Evolutionary conservation across 2,797 vertebrate genomes (phyloP).

Genomic region (Neomorphus geoffroyi): DNA sequence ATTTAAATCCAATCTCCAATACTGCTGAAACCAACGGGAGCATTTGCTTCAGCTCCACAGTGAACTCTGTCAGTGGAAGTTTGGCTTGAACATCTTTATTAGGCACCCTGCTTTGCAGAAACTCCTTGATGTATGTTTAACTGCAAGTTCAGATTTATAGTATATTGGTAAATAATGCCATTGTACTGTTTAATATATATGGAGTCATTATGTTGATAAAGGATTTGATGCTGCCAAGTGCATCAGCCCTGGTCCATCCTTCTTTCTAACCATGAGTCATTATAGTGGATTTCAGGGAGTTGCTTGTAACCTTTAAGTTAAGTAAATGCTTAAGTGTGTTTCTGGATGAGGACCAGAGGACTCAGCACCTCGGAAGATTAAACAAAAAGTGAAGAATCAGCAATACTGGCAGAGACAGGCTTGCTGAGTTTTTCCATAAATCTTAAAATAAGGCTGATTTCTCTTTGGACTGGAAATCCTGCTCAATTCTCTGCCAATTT

Average conservation of each 20-base stretch:
- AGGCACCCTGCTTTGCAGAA: background rate
- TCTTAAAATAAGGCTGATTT: background rate
- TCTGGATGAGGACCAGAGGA: slow-evolving; percentile 2
- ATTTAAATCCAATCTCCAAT: background rate
- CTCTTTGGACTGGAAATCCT: background rate
- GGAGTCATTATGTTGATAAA: background rate
- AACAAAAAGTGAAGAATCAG: background rate
- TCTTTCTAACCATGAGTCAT: background rate
- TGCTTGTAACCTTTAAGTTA: background rate
- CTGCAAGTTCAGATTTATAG: background rate
- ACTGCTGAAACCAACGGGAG: background rate
- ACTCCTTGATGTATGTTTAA: background rate
- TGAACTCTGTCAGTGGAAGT: background rate
- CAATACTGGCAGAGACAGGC: background rate
- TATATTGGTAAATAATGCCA: background rate
- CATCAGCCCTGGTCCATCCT: background rate
- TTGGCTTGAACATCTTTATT: background rate
- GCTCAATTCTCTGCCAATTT: background rate
- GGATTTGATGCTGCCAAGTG: background rate
- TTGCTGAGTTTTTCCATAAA: background rate
- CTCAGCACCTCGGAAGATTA: background rate
- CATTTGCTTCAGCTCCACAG: background rate
- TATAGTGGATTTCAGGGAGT: background rate
- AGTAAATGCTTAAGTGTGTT: background rate
- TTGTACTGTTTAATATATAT: background rate